Conservation (phyloP, 2,113 vertebrate genomes). For the Ictalurus furcatus region DNA sequence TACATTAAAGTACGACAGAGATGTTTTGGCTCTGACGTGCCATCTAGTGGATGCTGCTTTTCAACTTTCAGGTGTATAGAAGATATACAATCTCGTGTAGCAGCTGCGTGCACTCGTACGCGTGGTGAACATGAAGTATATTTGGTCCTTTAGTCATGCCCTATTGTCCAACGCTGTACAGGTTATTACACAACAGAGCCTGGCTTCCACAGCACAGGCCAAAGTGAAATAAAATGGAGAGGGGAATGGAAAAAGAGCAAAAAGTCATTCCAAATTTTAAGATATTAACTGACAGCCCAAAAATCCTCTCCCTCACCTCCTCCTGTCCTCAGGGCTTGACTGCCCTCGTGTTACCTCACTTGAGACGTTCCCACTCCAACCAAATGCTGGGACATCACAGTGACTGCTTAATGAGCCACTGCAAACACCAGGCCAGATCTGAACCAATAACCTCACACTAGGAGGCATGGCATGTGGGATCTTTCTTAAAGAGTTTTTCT, state of each 20-base stretch:
- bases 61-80: background rate
- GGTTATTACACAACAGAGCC: background rate
- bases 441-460: background rate
- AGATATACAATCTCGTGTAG: background rate
- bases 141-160: background rate
- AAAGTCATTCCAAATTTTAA: background rate
- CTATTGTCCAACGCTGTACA: background rate
- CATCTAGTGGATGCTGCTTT: background rate
- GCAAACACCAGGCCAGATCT: background rate
- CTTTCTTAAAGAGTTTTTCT: background rate
- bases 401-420: conserved; percentile 7
- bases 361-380: background rate
- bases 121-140: background rate
- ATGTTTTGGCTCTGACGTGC: background rate
- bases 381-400: background rate
- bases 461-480: background rate
- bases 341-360: background rate
- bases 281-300: background rate
- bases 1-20: background rate
- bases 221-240: background rate
- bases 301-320: background rate
- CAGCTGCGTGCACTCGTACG: too few species aligned
- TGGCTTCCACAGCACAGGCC: background rate
- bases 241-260: background rate
- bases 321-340: background rate